Conservation (phyloP, 2,888 invertebrate species). For the Aporophyla lueneburgensis region DNA sequence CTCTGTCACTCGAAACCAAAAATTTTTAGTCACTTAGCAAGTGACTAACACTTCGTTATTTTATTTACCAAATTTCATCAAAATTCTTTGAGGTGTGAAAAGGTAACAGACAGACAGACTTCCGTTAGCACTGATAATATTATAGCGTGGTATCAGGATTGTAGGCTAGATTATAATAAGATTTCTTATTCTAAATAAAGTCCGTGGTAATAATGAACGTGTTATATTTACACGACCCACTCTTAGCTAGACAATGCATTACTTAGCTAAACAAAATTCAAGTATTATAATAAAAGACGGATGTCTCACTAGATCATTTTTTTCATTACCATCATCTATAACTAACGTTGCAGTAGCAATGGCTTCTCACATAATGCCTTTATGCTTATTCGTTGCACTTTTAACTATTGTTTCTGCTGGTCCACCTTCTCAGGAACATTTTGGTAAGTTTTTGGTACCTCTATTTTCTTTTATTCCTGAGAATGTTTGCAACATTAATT, state of each 20-base stretch:
- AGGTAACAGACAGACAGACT: background rate
- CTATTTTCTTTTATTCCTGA: background rate
- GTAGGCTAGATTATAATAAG: background rate
- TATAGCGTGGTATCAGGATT: background rate
- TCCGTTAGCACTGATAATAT: background rate
- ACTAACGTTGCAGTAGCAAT: conserved; percentile 12
- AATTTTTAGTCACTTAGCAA: too few relatives aligned
- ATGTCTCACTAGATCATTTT: background rate
- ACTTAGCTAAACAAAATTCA: conserved; percentile 18
- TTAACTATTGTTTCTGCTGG: conserved; percentile 5
- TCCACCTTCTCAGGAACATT: background rate
- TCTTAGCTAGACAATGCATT: conserved; percentile 13
- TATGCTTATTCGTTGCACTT: conserved; percentile 7
- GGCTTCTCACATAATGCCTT: conserved; percentile 2
- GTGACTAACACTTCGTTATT: too few relatives aligned
- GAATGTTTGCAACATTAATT: background rate
- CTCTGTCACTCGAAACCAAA: too few relatives aligned
- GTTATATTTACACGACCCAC: background rate
- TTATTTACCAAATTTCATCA: background rate
- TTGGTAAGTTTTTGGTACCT: conserved; percentile 23
- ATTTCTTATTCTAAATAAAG: conserved; percentile 6
- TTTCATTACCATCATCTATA: background rate
- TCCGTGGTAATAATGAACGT: background rate
- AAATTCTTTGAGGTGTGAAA: background rate
- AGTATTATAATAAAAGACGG: conserved; percentile 29